Conservation (phyloP, 2,888 invertebrate species). For the Acrocyrtus sp. region DNA sequence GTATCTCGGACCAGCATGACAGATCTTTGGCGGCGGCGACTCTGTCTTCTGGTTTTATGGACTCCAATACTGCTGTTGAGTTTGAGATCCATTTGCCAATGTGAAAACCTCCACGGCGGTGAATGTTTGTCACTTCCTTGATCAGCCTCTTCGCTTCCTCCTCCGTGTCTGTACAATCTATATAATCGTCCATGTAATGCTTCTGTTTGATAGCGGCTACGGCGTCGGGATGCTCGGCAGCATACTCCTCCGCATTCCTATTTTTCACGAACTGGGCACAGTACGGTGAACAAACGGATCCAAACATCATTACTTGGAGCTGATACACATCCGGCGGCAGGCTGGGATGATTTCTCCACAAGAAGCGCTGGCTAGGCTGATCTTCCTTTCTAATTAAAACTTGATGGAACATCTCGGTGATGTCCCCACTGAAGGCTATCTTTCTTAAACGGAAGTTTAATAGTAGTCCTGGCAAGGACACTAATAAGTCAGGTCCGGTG, state of each 20-base stretch:
- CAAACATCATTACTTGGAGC: constrained; percentile 37
- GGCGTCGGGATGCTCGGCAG: constrained; percentile 11
- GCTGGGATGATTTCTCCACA: constrained; percentile 19
- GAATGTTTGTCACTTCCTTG: background rate
- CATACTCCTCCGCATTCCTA: constrained; percentile 17
- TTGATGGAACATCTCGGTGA: constrained; percentile 47
- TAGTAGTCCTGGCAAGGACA: constrained; percentile 6
- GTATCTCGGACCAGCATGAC: background rate
- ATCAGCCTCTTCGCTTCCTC: constrained; percentile 7
- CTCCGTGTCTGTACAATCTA: background rate
- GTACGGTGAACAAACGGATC: constrained; percentile 39
- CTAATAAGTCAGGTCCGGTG: constrained; percentile 35
- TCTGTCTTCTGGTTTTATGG: background rate
- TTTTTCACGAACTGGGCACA: constrained; percentile 32
- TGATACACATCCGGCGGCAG: background rate
- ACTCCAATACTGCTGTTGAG: background rate
- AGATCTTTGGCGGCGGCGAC: background rate
- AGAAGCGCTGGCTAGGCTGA: constrained; percentile 14
- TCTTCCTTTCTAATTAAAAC: constrained; percentile 30
- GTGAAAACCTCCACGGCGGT: constrained; percentile 15
- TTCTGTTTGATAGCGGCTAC: constrained; percentile 7
- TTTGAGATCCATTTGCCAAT: constrained; percentile 28
- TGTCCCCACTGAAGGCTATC: constrained; percentile 45
- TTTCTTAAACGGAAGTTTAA: constrained; percentile 11
- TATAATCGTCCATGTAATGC: constrained; percentile 41